Evolutionary conservation across 2,113 vertebrate genomes (phyloP).

Genomic region (Hippocampus comes): DNA sequence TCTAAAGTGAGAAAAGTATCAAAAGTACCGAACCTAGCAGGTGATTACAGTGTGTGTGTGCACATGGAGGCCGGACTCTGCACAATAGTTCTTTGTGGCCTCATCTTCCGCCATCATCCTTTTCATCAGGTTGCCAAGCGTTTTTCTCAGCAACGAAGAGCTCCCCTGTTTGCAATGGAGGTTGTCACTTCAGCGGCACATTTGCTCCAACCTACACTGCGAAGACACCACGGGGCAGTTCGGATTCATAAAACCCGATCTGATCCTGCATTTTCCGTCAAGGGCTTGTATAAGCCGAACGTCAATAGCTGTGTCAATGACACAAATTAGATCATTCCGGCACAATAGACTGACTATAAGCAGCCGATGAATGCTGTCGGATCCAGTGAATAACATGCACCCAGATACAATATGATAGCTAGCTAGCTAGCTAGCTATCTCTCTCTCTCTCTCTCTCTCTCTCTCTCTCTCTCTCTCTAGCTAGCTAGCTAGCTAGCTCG

Average conservation of each 20-base stretch:
- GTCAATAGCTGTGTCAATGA: too few relatives aligned
- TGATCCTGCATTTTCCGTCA: background rate
- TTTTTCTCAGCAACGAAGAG: conserved; percentile 11
- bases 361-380: background rate
- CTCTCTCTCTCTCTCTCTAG: too few relatives aligned
- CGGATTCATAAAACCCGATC: background rate
- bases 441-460: too few relatives aligned
- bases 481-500: too few relatives aligned
- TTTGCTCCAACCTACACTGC: background rate
- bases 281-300: background rate
- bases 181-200: background rate
- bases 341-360: background rate
- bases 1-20: conserved; percentile 58
- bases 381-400: too few relatives aligned
- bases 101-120: conserved; percentile 14
- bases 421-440: too few relatives aligned
- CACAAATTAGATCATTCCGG: background rate
- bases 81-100: conserved; percentile 14
- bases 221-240: background rate
- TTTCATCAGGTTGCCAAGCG: conserved; percentile 40
- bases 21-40: conserved; percentile 42
- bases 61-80: conserved; percentile 30
- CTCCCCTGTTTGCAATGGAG: conserved; percentile 36
- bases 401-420: too few relatives aligned
- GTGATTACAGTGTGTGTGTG: conserved; percentile 50